A percentile compares a stretch with the other conserved stretches of the same genome.
Evolutionary conservation across 2,797 vertebrate species (phyloP).

Genomic region (Microhierax caerulescens): DNA sequence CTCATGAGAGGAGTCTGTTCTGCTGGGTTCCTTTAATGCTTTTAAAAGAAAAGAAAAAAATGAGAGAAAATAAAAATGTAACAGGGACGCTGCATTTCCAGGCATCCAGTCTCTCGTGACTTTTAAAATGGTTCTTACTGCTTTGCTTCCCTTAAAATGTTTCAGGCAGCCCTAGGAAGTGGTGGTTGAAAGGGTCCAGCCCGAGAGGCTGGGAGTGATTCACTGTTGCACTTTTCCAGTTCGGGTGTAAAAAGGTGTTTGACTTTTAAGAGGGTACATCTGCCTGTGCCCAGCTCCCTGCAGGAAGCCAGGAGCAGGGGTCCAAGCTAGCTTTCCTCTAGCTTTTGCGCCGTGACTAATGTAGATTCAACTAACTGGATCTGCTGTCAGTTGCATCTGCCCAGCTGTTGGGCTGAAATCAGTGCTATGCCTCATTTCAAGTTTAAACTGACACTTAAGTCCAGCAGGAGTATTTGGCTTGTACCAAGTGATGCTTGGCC

Average conservation of each 20-base stretch:
- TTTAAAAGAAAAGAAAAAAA: neutral
- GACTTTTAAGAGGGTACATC: neutral
- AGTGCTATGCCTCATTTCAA: neutral
- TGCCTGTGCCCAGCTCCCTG: neutral
- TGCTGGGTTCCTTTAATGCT: neutral
- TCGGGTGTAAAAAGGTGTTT: neutral
- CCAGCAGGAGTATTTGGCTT: neutral
- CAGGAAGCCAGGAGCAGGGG: neutral
- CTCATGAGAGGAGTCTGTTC: neutral
- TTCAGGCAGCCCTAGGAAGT: neutral
- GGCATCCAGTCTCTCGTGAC: neutral
- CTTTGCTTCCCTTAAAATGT: neutral
- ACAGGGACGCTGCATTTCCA: neutral
- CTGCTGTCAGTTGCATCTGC: neutral
- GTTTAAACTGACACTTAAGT: neutral
- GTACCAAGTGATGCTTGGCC: neutral
- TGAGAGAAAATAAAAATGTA: neutral
- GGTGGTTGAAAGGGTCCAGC: neutral
- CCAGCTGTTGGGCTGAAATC: neutral
- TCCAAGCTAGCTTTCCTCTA: neutral
- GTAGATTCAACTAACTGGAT: fast-evolving
- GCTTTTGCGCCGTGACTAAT: neutral
- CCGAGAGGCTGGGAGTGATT: neutral
- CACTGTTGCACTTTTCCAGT: neutral
- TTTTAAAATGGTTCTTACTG: neutral